phyloP scores from a whole-genome alignment of 2,113 vertebrate genomes.

The Takifugu bimaculatus region DNA sequence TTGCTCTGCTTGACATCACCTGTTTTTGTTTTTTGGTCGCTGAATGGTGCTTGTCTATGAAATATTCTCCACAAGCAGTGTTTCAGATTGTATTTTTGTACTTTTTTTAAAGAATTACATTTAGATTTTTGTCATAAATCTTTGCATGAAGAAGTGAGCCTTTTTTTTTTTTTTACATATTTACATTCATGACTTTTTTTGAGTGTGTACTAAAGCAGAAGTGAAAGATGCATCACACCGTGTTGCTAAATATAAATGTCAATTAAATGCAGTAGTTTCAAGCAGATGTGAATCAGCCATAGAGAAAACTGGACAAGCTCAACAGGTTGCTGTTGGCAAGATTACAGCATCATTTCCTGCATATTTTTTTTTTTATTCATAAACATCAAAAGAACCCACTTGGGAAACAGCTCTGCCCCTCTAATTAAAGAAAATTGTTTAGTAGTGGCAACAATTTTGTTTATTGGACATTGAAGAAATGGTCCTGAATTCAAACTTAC shows the following conservation, averaged over 20 bases:
- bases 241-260: background rate
- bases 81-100: conserved; percentile 39
- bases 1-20: conserved; percentile 62
- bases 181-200: conserved; percentile 62
- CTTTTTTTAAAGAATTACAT: conserved; percentile 34
- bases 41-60: conserved; percentile 56
- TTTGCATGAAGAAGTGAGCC: conserved; percentile 66
- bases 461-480: too few species aligned
- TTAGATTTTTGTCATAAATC: conserved; percentile 46
- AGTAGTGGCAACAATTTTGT: too few species aligned
- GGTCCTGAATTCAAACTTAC: background rate
- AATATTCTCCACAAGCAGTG: conserved; percentile 40
- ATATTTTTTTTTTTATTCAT: too few species aligned
- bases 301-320: too few species aligned
- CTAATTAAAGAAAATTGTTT: too few species aligned
- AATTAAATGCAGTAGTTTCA: background rate
- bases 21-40: conserved; percentile 13
- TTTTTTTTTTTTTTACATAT: conserved; percentile 46
- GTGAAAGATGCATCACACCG: conserved; percentile 43
- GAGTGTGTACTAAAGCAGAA: conserved; percentile 52
- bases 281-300: too few species aligned
- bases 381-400: too few species aligned
- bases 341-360: too few species aligned
- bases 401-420: too few species aligned
- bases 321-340: too few species aligned